These are phyloP conservation scores for Microdon myrmicae DNA, from an alignment of 2,888 invertebrate species.

Conservation along the genomic window DNA sequence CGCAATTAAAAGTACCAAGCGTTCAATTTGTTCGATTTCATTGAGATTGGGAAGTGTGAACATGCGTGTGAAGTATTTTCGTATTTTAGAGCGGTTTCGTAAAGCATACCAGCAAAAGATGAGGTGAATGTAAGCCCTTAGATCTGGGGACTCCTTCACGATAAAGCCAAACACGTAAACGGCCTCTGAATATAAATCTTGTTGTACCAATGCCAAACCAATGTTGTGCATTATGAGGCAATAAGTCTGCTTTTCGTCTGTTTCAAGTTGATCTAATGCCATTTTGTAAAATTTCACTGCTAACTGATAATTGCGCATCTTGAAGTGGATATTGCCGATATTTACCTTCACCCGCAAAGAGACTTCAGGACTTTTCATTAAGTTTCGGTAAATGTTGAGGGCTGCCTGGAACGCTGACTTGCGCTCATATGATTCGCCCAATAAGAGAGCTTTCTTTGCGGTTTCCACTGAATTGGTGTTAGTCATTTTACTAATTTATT, in stretches of 20 bases:
- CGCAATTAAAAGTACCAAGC: constrained; percentile 22
- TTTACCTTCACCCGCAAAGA: constrained; percentile 44
- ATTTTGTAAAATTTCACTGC: constrained; percentile 43
- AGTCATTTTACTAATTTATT: no score
- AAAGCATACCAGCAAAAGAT: constrained; percentile 18
- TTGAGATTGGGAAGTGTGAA: constrained; percentile 15
- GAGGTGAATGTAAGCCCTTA: constrained; percentile 25
- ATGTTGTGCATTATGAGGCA: constrained; percentile 36
- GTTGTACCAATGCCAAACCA: constrained; percentile 33
- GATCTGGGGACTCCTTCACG: constrained; percentile 19
- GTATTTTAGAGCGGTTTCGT: constrained; percentile 6
- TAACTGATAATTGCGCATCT: constrained; percentile 11
- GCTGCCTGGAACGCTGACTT: constrained; percentile 20
- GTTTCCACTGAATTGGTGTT: no score
- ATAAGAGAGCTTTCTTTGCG: constrained; percentile 13
- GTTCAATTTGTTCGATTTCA: constrained; percentile 24
- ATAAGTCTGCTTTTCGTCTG: constrained; percentile 27
- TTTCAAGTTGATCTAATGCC: constrained; percentile 42
- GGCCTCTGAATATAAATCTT: constrained; percentile 28
- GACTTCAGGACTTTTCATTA: constrained; percentile 15
- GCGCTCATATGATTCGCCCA: constrained; percentile 28
- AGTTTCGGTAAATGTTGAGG: constrained; percentile 23
- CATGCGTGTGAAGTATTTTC: constrained; percentile 9
- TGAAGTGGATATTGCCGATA: constrained; percentile 41
- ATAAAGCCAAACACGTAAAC: constrained; percentile 24